phyloP scores from a whole-genome alignment of 2,797 vertebrate species.

The Heteromormyrus szaboi region DNA sequence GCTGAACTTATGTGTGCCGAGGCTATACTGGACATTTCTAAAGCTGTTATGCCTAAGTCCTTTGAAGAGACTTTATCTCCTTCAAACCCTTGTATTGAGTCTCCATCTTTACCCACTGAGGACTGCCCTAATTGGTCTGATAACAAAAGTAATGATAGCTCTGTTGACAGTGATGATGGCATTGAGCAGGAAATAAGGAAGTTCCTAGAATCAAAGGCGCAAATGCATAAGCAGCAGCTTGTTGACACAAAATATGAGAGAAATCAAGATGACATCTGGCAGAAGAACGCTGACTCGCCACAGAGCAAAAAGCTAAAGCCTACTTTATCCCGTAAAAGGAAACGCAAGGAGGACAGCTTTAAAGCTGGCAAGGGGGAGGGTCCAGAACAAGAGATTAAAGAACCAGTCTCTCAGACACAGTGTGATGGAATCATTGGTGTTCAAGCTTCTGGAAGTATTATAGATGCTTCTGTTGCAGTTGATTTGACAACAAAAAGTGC shows the following conservation, averaged over 20 bases:
- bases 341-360: slow-evolving; percentile 46
- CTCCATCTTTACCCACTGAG: slow-evolving; percentile 24
- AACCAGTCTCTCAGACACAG: slow-evolving; percentile 30
- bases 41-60: slow-evolving; percentile 77
- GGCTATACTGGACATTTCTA: slow-evolving; percentile 95
- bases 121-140: slow-evolving; percentile 31
- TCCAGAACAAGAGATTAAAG: slow-evolving; percentile 26
- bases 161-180: slow-evolving; percentile 87
- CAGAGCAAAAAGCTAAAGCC: slow-evolving; percentile 52
- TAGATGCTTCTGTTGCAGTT: neutral
- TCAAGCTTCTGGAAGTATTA: slow-evolving; percentile 2
- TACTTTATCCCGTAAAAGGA: slow-evolving; percentile 60
- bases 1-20: slow-evolving; percentile 92
- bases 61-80: slow-evolving; percentile 46
- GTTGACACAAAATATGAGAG: slow-evolving; percentile 24
- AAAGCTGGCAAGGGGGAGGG: slow-evolving; percentile 20
- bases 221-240: slow-evolving; percentile 58
- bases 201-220: slow-evolving; percentile 86
- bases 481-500: slow-evolving; percentile 7
- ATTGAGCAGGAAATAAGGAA: slow-evolving; percentile 90
- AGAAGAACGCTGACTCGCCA: slow-evolving; percentile 34
- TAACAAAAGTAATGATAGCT: slow-evolving; percentile 69
- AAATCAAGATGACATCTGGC: slow-evolving; percentile 17
- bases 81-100: slow-evolving; percentile 29
- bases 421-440: slow-evolving; percentile 16